A percentile compares a stretch with the other conserved stretches of the same genome.
phyloP scores from a whole-genome alignment of 2,113 vertebrate genomes.

The Atlantisia rogersi region DNA sequence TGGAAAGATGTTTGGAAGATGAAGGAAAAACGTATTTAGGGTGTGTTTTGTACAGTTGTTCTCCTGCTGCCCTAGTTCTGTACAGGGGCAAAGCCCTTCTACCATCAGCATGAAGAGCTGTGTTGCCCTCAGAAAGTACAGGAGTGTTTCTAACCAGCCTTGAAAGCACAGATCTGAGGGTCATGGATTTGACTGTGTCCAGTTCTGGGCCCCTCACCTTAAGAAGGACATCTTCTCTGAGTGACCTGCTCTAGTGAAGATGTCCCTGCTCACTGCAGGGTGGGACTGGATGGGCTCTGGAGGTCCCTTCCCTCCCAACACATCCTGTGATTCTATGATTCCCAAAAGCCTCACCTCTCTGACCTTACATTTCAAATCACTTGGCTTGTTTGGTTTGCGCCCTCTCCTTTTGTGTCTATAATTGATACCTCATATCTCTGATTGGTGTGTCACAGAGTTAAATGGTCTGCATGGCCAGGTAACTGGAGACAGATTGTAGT shows the following conservation, averaged over 20 bases:
- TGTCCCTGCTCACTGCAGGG: too few relatives aligned
- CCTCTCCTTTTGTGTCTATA: background rate
- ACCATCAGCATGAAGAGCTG: background rate
- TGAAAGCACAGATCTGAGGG: background rate
- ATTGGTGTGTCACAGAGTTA: background rate
- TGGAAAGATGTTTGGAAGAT: background rate
- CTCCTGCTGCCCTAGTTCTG: background rate
- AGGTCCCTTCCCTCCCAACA: too few relatives aligned
- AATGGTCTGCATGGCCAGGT: background rate
- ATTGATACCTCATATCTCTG: background rate
- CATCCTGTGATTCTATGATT: too few relatives aligned
- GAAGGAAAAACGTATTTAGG: background rate
- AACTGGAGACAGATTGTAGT: background rate
- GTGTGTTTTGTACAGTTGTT: background rate
- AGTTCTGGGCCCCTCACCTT: too few relatives aligned
- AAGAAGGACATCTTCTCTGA: too few relatives aligned
- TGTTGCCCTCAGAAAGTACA: background rate
- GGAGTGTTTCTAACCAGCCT: background rate
- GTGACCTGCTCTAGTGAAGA: too few relatives aligned
- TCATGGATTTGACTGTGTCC: background rate
- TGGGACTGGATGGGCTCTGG: too few relatives aligned
- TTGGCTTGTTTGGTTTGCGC: accelerated
- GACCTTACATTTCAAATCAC: background rate
- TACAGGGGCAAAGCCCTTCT: background rate
- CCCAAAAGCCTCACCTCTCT: background rate